Evolutionary conservation across 2,797 vertebrate genomes (phyloP).

Genomic region (Sebastes kiyomatsui): DNA sequence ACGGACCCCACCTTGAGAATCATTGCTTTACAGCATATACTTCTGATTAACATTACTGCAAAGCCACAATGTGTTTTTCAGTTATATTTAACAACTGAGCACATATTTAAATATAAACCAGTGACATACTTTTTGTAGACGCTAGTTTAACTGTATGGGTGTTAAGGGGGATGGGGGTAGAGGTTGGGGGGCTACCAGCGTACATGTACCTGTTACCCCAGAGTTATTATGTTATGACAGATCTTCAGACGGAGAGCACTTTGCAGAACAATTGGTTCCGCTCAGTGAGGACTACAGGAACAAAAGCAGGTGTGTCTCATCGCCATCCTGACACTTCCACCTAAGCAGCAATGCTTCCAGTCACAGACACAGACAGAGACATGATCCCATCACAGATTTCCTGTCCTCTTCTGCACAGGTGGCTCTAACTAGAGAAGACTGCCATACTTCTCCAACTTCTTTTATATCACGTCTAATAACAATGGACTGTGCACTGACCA

Average conservation of each 20-base stretch:
- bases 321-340: slow-evolving; percentile 47
- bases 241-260: slow-evolving; percentile 38
- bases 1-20: too few relatives aligned
- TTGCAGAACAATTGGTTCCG: slow-evolving; percentile 45
- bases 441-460: not conserved
- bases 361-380: not conserved
- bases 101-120: not conserved
- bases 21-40: not conserved
- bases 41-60: not conserved
- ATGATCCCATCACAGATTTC: not conserved
- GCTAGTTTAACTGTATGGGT: not conserved
- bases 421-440: not conserved
- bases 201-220: not conserved
- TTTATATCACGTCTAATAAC: not conserved
- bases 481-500: slow-evolving; percentile 5
- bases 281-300: slow-evolving; percentile 47
- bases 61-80: not conserved
- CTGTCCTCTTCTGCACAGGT: slow-evolving; percentile 11
- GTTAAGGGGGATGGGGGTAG: not conserved
- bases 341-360: not conserved
- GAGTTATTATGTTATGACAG: slow-evolving; percentile 35
- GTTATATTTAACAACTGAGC: not conserved
- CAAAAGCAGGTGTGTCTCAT: slow-evolving; percentile 57
- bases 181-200: not conserved
- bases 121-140: not conserved